Evolutionary conservation across 2,797 vertebrate genomes (phyloP).

Genomic region (Vespertilio murinus): DNA sequence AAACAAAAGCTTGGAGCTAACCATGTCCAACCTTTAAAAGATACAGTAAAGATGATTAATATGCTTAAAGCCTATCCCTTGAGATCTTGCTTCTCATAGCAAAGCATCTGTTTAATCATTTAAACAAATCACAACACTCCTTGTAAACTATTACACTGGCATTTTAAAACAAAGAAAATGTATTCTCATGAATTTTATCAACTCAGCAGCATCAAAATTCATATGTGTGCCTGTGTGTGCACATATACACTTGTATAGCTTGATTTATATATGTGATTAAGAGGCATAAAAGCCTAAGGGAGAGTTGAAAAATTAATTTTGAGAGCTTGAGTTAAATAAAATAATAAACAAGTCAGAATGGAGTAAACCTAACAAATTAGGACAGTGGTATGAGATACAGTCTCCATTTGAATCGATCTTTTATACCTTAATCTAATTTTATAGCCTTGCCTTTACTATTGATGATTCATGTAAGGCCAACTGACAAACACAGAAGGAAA

Average conservation of each 20-base stretch:
- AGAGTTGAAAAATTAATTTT: background rate
- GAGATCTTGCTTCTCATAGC: background rate
- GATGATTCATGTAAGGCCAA: background rate
- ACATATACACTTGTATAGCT: background rate
- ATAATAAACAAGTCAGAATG: background rate
- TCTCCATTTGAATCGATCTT: background rate
- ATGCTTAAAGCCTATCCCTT: background rate
- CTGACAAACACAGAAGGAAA: background rate
- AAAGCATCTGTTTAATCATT: background rate
- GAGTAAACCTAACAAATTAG: background rate
- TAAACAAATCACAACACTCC: background rate
- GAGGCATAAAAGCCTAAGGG: background rate
- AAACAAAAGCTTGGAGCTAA: background rate
- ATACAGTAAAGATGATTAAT: background rate
- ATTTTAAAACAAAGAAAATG: background rate
- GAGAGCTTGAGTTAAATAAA: background rate
- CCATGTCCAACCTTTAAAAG: background rate
- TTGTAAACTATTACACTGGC: background rate
- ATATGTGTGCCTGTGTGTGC: accelerated
- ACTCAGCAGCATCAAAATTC: background rate
- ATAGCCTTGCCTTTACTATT: background rate
- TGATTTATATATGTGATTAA: background rate
- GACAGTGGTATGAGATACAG: background rate
- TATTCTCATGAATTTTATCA: background rate
- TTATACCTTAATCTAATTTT: background rate